These are phyloP conservation scores for Dendroctonus ponderosae DNA, from an alignment of 1,140 invertebrate species.

Conservation along the genomic window DNA sequence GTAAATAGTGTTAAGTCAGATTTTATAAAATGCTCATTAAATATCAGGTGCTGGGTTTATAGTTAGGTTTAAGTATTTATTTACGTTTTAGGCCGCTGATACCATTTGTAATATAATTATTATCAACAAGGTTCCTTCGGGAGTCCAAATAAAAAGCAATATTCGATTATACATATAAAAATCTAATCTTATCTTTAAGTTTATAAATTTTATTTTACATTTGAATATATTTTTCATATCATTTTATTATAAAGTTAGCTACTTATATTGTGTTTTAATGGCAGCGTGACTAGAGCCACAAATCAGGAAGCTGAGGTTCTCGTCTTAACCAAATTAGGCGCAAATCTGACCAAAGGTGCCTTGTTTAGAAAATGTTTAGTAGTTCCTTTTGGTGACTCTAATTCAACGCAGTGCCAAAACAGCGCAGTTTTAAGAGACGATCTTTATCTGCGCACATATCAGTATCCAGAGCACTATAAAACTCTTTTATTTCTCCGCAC, in stretches of 20 bases:
- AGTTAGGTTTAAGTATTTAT: conserved; percentile 26
- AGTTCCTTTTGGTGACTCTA: not conserved
- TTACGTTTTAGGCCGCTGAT: conserved; percentile 3
- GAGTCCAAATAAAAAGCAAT: not conserved
- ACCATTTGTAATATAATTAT: conserved; percentile 8
- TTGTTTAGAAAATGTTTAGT: conserved; percentile 2
- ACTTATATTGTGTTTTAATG: no score
- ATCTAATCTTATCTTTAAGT: no score
- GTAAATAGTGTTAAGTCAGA: conserved; percentile 27
- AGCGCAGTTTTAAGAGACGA: no score
- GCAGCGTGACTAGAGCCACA: no score
- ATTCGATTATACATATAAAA: not conserved
- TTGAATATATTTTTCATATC: no score
- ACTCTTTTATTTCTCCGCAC: no score
- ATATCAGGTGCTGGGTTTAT: conserved; percentile 30
- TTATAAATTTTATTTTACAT: no score
- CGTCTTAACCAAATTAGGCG: not conserved
- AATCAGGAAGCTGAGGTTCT: no score
- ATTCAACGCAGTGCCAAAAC: no score
- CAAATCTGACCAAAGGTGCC: conserved; percentile 6
- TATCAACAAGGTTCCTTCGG: not conserved
- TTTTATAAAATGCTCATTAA: conserved; percentile 31
- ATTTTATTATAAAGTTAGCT: no score
- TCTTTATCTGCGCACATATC: no score
- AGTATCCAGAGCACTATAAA: no score